Evolutionary conservation across 2,888 invertebrate species (phyloP), one percentile per base, ranked within the genome.

Genomic region (Oscheius onirici): DNA sequence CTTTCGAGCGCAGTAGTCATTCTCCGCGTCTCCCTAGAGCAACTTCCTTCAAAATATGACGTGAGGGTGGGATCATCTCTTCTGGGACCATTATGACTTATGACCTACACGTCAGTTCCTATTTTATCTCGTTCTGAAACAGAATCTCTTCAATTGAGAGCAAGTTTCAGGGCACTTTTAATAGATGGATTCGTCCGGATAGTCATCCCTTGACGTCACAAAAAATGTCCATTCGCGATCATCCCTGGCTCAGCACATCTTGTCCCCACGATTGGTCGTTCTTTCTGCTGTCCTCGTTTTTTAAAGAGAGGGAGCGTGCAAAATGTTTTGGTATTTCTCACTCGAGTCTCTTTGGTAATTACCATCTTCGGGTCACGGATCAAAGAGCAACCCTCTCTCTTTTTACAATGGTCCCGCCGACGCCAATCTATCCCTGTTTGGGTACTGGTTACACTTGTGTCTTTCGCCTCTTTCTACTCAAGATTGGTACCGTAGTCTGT

Each of bases 301-400:
- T 51, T 24, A 51, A 51, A 20, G 24, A 51, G 11, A 51, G 51
- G 24, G 20, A 20, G 20, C 15, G 51, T 17, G 20, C 51, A 20
- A 51, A 22, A 15, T 17, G 51, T 11, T n/a, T n/a, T 20, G 10
- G 17, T 51, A 11, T 20, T 51, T 51, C n/a, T 43, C 10, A 13
- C 43, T 43, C 15, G n/a, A 51, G 51, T 15, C 10, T 8, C 20
- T 51, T 22, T 22, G 20, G 17, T 24, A 51, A 51, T 51, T 22
- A 22, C 20, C n/a, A n/a, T 24, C 24, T 13, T 26, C 13, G 28
- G 26, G 24, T 55, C 28, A 28, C 28, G 2, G 55, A 55, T 26
- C 55, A 55, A 55, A 26, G 55, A 55, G 55, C 55, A 55, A 26
- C 55, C 55, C 28, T 28, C 28, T 24, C 55, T 24, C 55, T 26